Base-by-base conservation (phyloP, 1,140 invertebrate species). In the Drosophila punjabiensis region DNA sequence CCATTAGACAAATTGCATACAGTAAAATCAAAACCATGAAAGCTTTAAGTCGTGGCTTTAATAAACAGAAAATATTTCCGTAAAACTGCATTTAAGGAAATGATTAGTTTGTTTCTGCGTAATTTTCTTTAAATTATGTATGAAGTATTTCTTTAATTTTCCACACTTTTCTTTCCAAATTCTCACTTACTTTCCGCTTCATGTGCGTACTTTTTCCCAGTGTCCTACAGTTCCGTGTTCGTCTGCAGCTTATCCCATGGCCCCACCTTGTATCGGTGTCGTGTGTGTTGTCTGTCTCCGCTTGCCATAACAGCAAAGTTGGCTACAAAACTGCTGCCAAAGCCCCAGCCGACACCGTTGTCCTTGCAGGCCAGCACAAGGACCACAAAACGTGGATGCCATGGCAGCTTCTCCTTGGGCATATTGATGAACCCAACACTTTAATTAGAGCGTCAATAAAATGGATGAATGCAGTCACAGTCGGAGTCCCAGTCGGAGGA, bases 401-500 rank as follows among this genome's bases (percentile, higher is more conserved):
- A 67, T 39, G 65, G 43, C 81, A 52, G 63, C 63, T 65, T 78
- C 78, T 78, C 77, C 85, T 81, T 88, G 80, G 68, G 65, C 58
- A 50, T 66, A 80, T 83, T 74, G 64, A 62, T 87, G 69, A 65
- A 64, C 50, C 52, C 78, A 56, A 67, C 62, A 85, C 66, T 79
- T 89, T 89, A 90, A 90, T 89, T 90, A 86, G 85, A 85, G 75
- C 82, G 70, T 66, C 71, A 82, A 90, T 90, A 90, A 89, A 82
- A 90, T 70, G 85, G 79, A 85, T 69, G 58, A 81, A 61, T 88
- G 67, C 60, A 68, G 52, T 41, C 16, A 14, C 41, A 43, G 18
- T 20, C 18, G 18, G 32, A 58, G 18, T 33, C 28, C 18, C 35
- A 20, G 24, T 24, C 24, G 24, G 24, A 24, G 24, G 24, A 24